A percentile compares a stretch with the other conserved stretches of the same genome.
phyloP scores from a whole-genome alignment of 2,888 invertebrate genomes.

The Meghimatium bilineatum region DNA sequence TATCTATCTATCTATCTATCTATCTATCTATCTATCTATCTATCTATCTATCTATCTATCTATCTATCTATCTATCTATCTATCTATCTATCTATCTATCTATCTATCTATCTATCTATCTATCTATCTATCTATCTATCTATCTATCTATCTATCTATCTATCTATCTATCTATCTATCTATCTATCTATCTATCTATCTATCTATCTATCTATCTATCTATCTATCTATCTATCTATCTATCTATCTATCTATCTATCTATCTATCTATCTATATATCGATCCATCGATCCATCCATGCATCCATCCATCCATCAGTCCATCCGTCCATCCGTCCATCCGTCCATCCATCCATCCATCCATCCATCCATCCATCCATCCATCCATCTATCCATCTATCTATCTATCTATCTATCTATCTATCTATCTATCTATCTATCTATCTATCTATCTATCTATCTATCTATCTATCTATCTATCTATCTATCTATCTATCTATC shows the following conservation, averaged over 20 bases:
- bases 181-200: neutral
- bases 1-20: neutral
- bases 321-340: no score
- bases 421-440: slow-evolving; percentile 1
- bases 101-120: neutral
- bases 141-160: neutral
- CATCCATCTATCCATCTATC: no score
- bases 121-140: neutral
- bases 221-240: neutral
- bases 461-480: slow-evolving; percentile 14
- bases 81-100: neutral
- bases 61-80: neutral
- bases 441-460: slow-evolving; percentile 18
- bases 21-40: neutral
- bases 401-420: neutral
- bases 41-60: neutral
- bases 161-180: neutral
- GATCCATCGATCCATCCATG: neutral
- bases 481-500: slow-evolving; percentile 13
- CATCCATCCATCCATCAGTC: neutral
- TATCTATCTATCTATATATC: no score
- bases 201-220: neutral
- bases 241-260: neutral
- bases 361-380: no score
- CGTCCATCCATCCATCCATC: no score